These are phyloP conservation scores for Drosophila nannoptera DNA, from an alignment of 1,140 invertebrate species.

Conservation along the genomic window DNA sequence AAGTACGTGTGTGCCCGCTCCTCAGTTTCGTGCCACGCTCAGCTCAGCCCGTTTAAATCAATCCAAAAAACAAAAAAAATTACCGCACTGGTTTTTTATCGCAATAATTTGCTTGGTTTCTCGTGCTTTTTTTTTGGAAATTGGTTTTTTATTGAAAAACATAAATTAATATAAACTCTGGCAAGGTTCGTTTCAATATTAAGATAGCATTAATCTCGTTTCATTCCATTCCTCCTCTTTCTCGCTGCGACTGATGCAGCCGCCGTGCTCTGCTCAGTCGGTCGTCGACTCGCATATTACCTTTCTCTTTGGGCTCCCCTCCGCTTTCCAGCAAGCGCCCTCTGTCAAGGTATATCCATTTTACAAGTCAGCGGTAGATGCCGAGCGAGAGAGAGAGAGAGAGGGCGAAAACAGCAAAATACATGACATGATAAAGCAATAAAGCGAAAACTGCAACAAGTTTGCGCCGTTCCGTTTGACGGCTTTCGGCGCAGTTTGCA, in stretches of 20 bases:
- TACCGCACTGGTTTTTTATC: slow-evolving; percentile 41
- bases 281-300: neutral
- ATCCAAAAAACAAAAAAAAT: slow-evolving; percentile 55
- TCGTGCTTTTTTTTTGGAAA: slow-evolving; percentile 2
- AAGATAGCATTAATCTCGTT: slow-evolving; percentile 39
- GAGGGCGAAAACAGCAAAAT: slow-evolving; percentile 21
- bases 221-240: slow-evolving; percentile 3
- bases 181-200: slow-evolving; percentile 37
- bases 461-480: slow-evolving; percentile 39
- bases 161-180: slow-evolving; percentile 52
- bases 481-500: slow-evolving; percentile 19
- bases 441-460: slow-evolving; percentile 76
- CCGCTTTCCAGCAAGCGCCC: neutral
- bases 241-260: slow-evolving; percentile 10
- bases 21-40: neutral
- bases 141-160: slow-evolving; percentile 5
- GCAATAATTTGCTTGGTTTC: neutral
- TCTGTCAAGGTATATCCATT: slow-evolving; percentile 28
- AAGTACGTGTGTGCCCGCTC: slow-evolving; percentile 17
- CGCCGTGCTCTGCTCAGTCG: neutral
- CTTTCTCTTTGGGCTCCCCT: neutral
- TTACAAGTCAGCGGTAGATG: too few species aligned
- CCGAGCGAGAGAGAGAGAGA: neutral
- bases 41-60: slow-evolving; percentile 45
- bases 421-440: slow-evolving; percentile 69